Evolutionary conservation across 2,113 vertebrate genomes (phyloP).

Genomic region (Tauraco erythrolophus): DNA sequence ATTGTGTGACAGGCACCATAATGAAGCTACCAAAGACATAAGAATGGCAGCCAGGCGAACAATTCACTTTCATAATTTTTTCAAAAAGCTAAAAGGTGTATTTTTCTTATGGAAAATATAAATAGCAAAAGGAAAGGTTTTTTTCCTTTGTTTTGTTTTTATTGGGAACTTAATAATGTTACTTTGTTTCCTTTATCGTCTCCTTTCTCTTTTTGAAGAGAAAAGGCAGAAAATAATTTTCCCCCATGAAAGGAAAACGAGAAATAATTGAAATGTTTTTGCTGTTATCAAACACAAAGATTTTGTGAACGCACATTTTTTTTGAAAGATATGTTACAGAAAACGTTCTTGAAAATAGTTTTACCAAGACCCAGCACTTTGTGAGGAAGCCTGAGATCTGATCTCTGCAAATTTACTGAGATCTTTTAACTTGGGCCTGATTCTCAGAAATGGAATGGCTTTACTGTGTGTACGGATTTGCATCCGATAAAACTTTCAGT

Average conservation of each 20-base stretch:
- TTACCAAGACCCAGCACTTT: background rate
- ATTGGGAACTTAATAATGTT: background rate
- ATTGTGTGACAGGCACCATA: background rate
- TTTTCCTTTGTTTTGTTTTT: background rate
- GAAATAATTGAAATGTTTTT: background rate
- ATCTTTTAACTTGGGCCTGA: background rate
- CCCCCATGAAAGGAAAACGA: background rate
- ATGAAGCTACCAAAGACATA: background rate
- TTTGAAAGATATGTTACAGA: background rate
- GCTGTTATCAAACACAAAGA: background rate
- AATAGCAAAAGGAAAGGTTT: rapidly evolving
- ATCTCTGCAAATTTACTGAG: background rate
- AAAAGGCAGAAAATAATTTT: background rate
- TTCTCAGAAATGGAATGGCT: background rate
- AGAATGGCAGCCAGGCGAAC: background rate
- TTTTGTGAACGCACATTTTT: background rate
- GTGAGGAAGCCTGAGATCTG: background rate
- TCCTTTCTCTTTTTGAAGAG: background rate
- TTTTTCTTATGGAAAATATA: background rate
- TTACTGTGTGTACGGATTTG: background rate
- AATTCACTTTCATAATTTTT: background rate
- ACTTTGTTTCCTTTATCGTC: background rate
- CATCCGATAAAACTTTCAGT: rapidly evolving
- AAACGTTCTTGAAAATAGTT: background rate
- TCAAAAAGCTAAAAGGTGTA: background rate